These are phyloP conservation scores for Heteromurus nitidus DNA, from an alignment of 2,888 invertebrate genomes.

Conservation along the genomic window DNA sequence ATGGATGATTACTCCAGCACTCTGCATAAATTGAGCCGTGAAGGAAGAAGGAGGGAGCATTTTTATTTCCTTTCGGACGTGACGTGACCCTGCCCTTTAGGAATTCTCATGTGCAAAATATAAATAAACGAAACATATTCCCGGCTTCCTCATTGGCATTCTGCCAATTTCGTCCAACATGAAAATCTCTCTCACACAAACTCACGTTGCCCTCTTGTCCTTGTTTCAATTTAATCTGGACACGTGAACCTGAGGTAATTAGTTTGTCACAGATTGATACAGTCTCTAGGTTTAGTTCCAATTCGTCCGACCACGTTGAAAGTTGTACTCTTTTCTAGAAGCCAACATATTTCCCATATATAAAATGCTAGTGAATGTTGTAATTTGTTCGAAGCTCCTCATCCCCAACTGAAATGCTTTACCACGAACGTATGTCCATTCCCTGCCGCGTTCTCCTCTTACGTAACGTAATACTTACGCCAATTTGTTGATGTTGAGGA, in stretches of 20 bases:
- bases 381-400: too few species aligned
- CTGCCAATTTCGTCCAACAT: conserved; percentile 12
- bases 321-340: too few species aligned
- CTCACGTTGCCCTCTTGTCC: background rate
- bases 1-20: too few species aligned
- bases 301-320: too few species aligned
- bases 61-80: background rate
- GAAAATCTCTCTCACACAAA: background rate
- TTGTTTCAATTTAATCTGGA: conserved; percentile 19
- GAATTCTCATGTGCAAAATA: conserved; percentile 7
- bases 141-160: conserved; percentile 38
- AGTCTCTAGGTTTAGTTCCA: background rate
- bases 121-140: background rate
- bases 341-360: too few species aligned
- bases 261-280: conserved; percentile 9
- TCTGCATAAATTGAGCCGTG: too few species aligned
- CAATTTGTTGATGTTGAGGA: too few species aligned
- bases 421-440: too few species aligned
- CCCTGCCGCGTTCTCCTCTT: too few species aligned
- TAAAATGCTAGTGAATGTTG: too few species aligned
- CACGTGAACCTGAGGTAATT: conserved; percentile 16
- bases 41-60: background rate
- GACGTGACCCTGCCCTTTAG: conserved; percentile 43
- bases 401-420: too few species aligned
- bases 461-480: too few species aligned